Base-by-base conservation (phyloP, 2,113 vertebrate species). In the Bostrychus sinensis region DNA sequence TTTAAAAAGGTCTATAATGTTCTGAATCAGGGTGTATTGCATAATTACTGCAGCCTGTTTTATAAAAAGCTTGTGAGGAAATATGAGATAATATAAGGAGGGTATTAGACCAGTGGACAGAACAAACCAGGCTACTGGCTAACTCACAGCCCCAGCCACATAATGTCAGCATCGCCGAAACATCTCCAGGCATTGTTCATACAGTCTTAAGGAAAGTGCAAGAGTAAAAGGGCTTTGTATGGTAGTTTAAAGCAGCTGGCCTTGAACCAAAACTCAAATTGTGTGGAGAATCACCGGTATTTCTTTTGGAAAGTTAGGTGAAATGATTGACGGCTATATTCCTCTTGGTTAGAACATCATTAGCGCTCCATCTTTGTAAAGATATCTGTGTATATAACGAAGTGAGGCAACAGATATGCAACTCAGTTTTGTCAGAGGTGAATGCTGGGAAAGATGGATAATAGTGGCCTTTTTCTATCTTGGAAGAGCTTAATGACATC, bases 361-460 rank as follows among this genome's bases (percentile, higher is more conserved):
- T 78, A 83, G 57, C 42, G 45, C 6, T 20, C 23, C 20, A 7
- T 7, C 25, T 54, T 39, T 62, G 36, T 41, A 34, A 62, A 48
- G 66, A 81, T 70, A 41, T n/a, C n/a, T n/a, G n/a, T 46, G 19
- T 56, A 51, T 65, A 48, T 62, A 46, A 77, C 62, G 46, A 43
- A 51, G 45, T 71, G 37, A 69, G 61, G 43, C 70, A 83, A 75
- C 62, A 14, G 48, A 66, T 69, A 59, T 38, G 46, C 67, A 87
- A 78, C 74, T 55, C 55, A 54, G 54, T 69, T 80, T 72, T 22
- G 45, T 48, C 39, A 1, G n/a, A 48, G 22, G 46, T 1, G 20
- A 75, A 53, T 46, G 71, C 50, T 78, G 39, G 82, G 77, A 73
- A 45, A 83, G 69, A 82, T 66, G 56, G 66, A 76, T 70, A 67